Evolutionary conservation across 2,113 vertebrate species (phyloP).

Genomic region (Xiphophorus maculatus): DNA sequence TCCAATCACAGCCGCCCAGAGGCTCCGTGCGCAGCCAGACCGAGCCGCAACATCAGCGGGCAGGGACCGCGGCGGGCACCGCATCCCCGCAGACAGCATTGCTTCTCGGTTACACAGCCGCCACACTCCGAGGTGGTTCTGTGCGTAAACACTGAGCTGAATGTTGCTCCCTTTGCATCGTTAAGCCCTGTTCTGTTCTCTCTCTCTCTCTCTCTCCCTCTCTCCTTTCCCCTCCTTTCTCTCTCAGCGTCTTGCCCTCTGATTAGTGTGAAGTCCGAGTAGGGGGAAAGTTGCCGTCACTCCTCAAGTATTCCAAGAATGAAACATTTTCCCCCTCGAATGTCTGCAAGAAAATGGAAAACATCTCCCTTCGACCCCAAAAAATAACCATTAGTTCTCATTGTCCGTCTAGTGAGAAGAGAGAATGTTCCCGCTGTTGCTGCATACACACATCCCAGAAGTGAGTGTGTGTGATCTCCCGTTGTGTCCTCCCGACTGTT

Average conservation of each 20-base stretch:
- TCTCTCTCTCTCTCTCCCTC: conserved; percentile 12
- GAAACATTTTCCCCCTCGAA: conserved; percentile 30
- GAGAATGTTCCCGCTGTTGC: conserved; percentile 11
- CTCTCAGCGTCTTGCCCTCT: background rate
- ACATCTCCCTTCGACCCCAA: background rate
- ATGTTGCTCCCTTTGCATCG: conserved; percentile 36
- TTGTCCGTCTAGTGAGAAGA: background rate
- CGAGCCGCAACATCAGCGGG: conserved; percentile 61
- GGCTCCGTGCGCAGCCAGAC: conserved; percentile 59
- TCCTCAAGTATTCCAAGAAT: conserved; percentile 73
- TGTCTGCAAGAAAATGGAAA: conserved; percentile 33
- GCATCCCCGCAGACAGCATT: conserved; percentile 68
- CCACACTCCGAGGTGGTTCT: conserved; percentile 18
- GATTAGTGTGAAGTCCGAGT: conserved; percentile 34
- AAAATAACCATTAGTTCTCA: conserved; percentile 19
- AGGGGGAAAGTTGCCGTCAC: conserved; percentile 75
- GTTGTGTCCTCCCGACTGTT: conserved; percentile 55
- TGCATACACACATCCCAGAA: conserved; percentile 14
- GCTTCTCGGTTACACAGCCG: conserved; percentile 34
- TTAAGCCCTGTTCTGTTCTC: background rate
- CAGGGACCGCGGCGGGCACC: conserved; percentile 49
- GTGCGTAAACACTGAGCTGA: conserved; percentile 21
- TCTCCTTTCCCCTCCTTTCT: background rate
- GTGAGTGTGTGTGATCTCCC: conserved; percentile 26
- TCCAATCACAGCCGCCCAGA: conserved; percentile 68